Evolutionary conservation across 2,113 vertebrate genomes (phyloP), one percentile per base, ranked within the genome.

Genomic region (Chionodraco myersi): DNA sequence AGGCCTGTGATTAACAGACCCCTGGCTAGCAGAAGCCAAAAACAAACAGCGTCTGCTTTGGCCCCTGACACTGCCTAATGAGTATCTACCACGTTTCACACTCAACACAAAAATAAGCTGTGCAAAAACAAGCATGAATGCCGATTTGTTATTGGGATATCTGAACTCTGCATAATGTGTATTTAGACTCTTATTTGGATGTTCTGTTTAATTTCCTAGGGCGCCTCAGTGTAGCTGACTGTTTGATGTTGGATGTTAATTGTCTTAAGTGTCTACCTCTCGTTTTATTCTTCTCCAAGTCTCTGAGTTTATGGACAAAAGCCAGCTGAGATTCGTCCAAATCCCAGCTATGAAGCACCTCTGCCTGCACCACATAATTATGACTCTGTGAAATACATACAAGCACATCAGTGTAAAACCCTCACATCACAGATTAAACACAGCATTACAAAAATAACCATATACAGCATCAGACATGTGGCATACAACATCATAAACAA

Each of bases 311-410:
- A 62, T 96, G 89, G 85, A 96, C 90, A 90, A 97, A 95, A 56
- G 77, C 74, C 84, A 89, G 36, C 52, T 97, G 92, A 57, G 86
- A 94, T 69, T 96, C 94, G 26, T 94, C 94, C 88, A 98, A 92
- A 54, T 92, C 63, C 97, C 97, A 98, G 84, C 95, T 98, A 54
- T 94, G 74, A 13, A 98, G 84, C 72, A 99, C 94, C 68, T 95
- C 79, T 12, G 95, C 96, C 88, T 97, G 94, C 87, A 98, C 88
- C 68, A 96, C 88, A 53, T 97, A 98, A 80, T 95, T 97, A 82
- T 95, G 94, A 72, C 65, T 30, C 97, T 98, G 90, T 65, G 84
- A 76, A 86, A 85, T 53, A 89, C 6, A 79, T 15, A 86, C 15
- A 69, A 66, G 63, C 26, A 80, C 75, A 64, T 65, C 52, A 61